phyloP scores from a whole-genome alignment of 2,888 invertebrate species.

The Noctua comes region DNA sequence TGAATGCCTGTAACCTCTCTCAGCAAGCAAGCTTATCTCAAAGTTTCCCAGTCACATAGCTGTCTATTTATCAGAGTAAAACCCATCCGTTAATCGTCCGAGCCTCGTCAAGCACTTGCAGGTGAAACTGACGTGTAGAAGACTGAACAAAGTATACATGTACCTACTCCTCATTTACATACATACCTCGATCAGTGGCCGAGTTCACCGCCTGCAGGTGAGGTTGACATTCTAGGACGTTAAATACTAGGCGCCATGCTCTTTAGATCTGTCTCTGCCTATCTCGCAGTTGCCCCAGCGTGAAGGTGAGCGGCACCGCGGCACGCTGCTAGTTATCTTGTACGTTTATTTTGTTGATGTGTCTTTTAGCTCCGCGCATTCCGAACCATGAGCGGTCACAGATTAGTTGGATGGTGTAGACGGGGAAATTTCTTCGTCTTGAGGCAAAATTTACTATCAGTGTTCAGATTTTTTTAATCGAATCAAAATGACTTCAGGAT shows the following conservation, averaged over 20 bases:
- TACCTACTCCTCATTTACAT: slow-evolving; percentile 41
- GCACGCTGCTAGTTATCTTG: slow-evolving; percentile 76
- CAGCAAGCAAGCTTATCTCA: background rate
- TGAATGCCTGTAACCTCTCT: background rate
- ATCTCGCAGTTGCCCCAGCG: slow-evolving; percentile 46
- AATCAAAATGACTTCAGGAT: background rate
- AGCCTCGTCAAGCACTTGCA: slow-evolving; percentile 26
- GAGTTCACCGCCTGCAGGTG: slow-evolving; percentile 35
- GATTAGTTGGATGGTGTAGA: slow-evolving; percentile 63
- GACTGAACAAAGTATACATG: slow-evolving; percentile 20
- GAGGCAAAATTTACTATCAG: too few species aligned
- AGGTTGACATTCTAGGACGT: slow-evolving; percentile 40
- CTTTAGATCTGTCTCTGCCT: slow-evolving; percentile 49
- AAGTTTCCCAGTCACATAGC: slow-evolving; percentile 4
- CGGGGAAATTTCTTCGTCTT: background rate
- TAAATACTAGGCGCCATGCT: slow-evolving; percentile 30
- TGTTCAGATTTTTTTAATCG: background rate
- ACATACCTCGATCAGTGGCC: slow-evolving; percentile 38
- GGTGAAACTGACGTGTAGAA: slow-evolving; percentile 32
- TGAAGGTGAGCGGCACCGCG: slow-evolving; percentile 66
- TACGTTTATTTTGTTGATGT: slow-evolving; percentile 87
- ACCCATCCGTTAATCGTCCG: slow-evolving; percentile 11
- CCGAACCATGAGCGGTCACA: slow-evolving; percentile 78
- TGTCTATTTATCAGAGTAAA: slow-evolving; percentile 21
- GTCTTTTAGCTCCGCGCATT: slow-evolving; percentile 86